Evolutionary conservation across 1,140 invertebrate species (phyloP), one percentile per base, ranked within the genome.

Genomic region (Lasioglossum albipes): DNA sequence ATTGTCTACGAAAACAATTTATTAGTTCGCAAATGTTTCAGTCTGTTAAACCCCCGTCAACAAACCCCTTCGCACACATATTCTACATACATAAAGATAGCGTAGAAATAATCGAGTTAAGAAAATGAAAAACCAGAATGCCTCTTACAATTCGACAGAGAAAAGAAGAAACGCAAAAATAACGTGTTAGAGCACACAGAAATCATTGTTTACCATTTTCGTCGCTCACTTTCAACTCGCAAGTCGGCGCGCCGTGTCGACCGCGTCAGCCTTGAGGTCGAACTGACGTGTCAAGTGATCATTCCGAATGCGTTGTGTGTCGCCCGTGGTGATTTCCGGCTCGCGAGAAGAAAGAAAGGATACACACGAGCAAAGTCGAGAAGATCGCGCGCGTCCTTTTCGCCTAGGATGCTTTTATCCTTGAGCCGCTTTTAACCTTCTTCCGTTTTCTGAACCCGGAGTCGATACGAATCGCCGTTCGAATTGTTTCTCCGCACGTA

Each of bases 241-340:
- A 1, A 1, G 10, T 2, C 36, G 36, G 0, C 27, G 27, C 27
- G 27, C 27, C 1, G 36, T 5, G 36, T 3, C 31, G 12, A 9
- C 62, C 62, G 62, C 22, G 62, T 64, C 49, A 69, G 78, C 66
- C 57, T 59, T 65, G 76, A 79, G 27, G 70, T 31, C 71, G 18
- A 57, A 79, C 70, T 83, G 75, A 79, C 81, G 81, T 66, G 75
- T 73, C 65, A 61, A 42, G 54, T 20, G 62, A 73, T n/a, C 79
- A 77, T 70, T 81, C 59, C 70, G 79, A 76, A 81, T 81, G 74
- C 79, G 45, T 81, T 81, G 57, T 77, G 74, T 57, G 79, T 81
- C 74, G 79, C 45, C 74, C 41, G 36, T 49, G 41, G 62, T 16
- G 61, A 41, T 79, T 79, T 79, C 77, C 77, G 71, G 77, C 66